These are phyloP conservation scores for Papilio polyxenes DNA, from an alignment of 1,140 invertebrate genomes.

Conservation along the genomic window DNA sequence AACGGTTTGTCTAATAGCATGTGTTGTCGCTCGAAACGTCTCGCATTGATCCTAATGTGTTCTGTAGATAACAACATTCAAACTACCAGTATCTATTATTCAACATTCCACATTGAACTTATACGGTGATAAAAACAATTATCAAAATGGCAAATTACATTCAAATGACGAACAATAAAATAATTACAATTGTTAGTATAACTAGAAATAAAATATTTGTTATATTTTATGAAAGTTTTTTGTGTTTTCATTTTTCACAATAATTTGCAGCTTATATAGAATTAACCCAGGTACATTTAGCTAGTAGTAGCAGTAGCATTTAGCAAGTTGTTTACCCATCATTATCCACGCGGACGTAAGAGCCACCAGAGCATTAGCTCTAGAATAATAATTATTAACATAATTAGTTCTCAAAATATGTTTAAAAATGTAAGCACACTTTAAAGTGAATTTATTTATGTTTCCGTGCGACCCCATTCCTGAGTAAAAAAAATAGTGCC, in stretches of 20 bases:
- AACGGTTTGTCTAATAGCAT: neutral
- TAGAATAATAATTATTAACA: neutral
- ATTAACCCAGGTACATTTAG: neutral
- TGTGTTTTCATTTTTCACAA: neutral
- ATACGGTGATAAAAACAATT: neutral
- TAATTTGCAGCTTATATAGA: neutral
- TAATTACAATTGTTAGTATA: neutral
- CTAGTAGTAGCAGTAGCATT: too few species aligned
- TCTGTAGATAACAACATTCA: slow-evolving; percentile 21
- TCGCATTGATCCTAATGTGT: slow-evolving; percentile 6
- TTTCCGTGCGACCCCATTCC: slow-evolving; percentile 12
- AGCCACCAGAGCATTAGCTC: neutral
- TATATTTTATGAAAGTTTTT: neutral
- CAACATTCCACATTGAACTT: neutral
- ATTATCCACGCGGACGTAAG: neutral
- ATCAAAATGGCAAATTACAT: neutral
- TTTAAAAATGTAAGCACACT: slow-evolving; percentile 7
- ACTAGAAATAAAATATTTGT: neutral
- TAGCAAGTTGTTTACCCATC: neutral
- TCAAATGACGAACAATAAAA: neutral
- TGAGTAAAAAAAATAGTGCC: slow-evolving; percentile 7
- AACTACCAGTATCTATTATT: neutral
- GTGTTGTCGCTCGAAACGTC: neutral
- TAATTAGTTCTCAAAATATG: slow-evolving; percentile 9
- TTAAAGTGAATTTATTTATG: neutral